Base-by-base conservation (phyloP, 1,140 invertebrate species). In the Stegodyphus dumicola region DNA sequence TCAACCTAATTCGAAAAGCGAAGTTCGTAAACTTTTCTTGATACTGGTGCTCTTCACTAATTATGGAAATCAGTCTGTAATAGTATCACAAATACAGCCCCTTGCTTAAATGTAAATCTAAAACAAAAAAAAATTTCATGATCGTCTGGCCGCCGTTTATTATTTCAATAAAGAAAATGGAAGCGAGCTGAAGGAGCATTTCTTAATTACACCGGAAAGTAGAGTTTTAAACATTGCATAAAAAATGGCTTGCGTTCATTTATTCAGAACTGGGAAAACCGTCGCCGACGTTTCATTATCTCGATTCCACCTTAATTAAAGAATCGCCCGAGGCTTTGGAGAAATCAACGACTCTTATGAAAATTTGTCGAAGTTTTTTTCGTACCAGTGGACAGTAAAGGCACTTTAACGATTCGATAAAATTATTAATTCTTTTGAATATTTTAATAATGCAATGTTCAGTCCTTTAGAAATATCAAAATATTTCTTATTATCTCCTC, bases 121-220 rank as follows among this genome's bases (percentile, higher is more conserved):
- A 33, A 33, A 33, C 33, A 33, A 33, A 33, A 33, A 33, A n/a
- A 33, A 3, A 1, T 3, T 33, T 3, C 33, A 33, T 33, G 33
- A 33, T 33, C 33, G 33, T 33, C 33, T 33, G 33, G 33, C 3
- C 33, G 33, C 33, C 33, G 33, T 33, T 33, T 33, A 33, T 33
- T 33, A 33, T 33, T 33, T 33, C 33, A 33, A 33, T 33, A 33
- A 33, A 33, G 33, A 33, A 33, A 33, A 33, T 33, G 33, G 33
- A 33, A 33, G 33, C 33, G 33, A 33, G 33, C 33, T 33, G 33
- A 33, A 33, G 33, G 33, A 67, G 17, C n/a, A 67, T 17, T 17
- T 64, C 69, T 80, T 80, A 80, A 80, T 80, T 80, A 80, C 78
- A 60, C 49, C 67, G 48, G 49, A 56, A 64, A 69, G 78, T 54